phyloP scores from a whole-genome alignment of 2,113 vertebrate species.

The Ranitomeya variabilis region DNA sequence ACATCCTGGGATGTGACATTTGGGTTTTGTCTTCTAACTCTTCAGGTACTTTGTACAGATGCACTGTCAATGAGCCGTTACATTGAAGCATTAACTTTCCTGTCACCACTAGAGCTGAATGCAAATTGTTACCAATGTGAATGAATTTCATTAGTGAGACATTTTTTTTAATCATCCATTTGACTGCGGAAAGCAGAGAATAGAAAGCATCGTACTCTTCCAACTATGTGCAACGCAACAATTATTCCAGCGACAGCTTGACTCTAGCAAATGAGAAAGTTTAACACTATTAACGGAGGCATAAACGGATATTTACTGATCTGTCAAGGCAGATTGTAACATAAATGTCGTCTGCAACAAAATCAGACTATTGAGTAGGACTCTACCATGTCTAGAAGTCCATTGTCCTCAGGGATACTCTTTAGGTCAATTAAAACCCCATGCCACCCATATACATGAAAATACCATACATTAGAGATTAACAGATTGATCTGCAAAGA shows the following conservation, averaged over 20 bases:
- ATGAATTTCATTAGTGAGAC: conserved; percentile 25
- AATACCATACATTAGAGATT: too few relatives aligned
- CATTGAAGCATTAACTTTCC: conserved; percentile 49
- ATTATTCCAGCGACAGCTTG: conserved; percentile 35
- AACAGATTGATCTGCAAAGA: too few relatives aligned
- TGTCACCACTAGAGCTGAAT: conserved; percentile 33
- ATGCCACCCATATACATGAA: too few relatives aligned
- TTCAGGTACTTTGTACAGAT: conserved; percentile 50
- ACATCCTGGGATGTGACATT: conserved; percentile 48
- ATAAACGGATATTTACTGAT: not conserved
- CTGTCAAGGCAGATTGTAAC: not conserved
- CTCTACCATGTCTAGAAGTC: not conserved
- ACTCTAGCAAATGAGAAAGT: not conserved
- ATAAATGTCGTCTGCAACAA: not conserved
- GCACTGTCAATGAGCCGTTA: conserved; percentile 51
- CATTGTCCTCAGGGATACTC: not conserved
- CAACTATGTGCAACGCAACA: conserved; percentile 10
- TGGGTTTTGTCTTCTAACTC: conserved; percentile 38
- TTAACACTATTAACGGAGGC: not conserved
- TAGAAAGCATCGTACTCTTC: conserved; percentile 14
- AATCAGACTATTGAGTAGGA: not conserved
- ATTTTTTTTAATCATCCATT: conserved; percentile 45
- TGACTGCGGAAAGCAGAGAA: not conserved
- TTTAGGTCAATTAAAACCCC: not conserved
- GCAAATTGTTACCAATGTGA: conserved; percentile 43